phyloP scores from a whole-genome alignment of 2,888 invertebrate species.

The Mechanitis messenoides region DNA sequence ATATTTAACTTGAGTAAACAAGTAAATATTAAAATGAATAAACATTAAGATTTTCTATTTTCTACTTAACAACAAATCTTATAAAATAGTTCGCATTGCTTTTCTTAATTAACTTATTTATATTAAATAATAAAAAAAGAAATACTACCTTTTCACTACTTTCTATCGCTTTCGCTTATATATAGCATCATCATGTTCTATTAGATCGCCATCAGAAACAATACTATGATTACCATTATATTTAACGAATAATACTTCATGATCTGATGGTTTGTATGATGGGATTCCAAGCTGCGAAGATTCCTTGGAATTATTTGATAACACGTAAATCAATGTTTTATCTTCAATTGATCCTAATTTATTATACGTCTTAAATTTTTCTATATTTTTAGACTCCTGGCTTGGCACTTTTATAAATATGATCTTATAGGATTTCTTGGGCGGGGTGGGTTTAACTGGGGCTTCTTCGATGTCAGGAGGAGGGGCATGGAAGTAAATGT shows the following conservation, averaged over 20 bases:
- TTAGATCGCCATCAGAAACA: no score
- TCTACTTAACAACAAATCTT: no score
- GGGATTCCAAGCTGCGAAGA: constrained; percentile 54
- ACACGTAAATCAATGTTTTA: constrained; percentile 84
- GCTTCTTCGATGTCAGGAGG: constrained; percentile 80
- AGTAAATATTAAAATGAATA: no score
- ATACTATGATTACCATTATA: constrained; percentile 45
- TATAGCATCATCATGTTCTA: no score
- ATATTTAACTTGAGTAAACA: no score
- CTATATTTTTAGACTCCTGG: constrained; percentile 64
- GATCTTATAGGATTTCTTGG: constrained; percentile 84
- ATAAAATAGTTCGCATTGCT: no score
- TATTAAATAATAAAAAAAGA: no score
- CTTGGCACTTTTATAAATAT: constrained; percentile 86
- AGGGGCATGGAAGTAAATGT: constrained; percentile 85
- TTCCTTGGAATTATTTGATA: constrained; percentile 81
- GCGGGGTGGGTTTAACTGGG: constrained; percentile 62
- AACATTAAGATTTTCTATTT: no score
- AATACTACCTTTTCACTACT: no score
- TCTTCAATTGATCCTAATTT: constrained; percentile 76
- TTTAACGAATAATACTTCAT: constrained; percentile 85
- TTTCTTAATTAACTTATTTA: background rate
- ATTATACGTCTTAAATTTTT: constrained; percentile 63
- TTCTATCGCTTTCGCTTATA: no score
- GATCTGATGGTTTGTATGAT: constrained; percentile 58